phyloP scores from a whole-genome alignment of 2,888 invertebrate species.

The Rhimphoctona megacephalus region DNA sequence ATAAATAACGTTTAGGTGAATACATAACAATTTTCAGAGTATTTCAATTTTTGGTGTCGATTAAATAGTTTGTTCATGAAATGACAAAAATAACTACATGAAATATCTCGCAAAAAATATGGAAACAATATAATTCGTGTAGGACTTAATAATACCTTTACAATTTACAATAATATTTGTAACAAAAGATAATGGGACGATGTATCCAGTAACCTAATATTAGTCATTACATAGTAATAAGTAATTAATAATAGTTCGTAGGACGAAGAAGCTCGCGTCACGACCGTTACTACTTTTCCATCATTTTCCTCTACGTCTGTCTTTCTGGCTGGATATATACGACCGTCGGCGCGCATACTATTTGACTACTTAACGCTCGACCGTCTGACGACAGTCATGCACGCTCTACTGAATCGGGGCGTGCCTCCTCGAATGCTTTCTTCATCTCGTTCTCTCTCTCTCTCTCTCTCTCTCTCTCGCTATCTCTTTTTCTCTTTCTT shows the following conservation, averaged over 20 bases:
- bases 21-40: neutral
- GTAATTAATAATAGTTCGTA: constrained; percentile 13
- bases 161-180: neutral
- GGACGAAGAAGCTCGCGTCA: constrained; percentile 32
- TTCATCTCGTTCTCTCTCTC: constrained; percentile 16
- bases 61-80: neutral
- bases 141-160: neutral
- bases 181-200: neutral
- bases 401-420: constrained; percentile 59
- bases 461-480: neutral
- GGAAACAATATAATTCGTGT: too few relatives aligned
- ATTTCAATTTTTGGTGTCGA: neutral
- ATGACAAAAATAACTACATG: neutral
- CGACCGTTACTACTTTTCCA: constrained; percentile 49
- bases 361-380: constrained; percentile 63
- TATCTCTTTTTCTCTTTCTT: constrained; percentile 2
- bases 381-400: constrained; percentile 59
- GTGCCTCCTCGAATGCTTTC: constrained; percentile 48
- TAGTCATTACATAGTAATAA: constrained; percentile 20
- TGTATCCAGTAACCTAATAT: constrained; percentile 21
- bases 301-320: constrained; percentile 1
- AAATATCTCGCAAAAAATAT: neutral
- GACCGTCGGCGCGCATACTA: constrained; percentile 55
- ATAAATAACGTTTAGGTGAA: neutral
- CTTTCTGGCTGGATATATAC: constrained; percentile 11